Evolutionary conservation across 2,113 vertebrate genomes (phyloP), one percentile per base, ranked within the genome.

Genomic region (Erinaceus europaeus): DNA sequence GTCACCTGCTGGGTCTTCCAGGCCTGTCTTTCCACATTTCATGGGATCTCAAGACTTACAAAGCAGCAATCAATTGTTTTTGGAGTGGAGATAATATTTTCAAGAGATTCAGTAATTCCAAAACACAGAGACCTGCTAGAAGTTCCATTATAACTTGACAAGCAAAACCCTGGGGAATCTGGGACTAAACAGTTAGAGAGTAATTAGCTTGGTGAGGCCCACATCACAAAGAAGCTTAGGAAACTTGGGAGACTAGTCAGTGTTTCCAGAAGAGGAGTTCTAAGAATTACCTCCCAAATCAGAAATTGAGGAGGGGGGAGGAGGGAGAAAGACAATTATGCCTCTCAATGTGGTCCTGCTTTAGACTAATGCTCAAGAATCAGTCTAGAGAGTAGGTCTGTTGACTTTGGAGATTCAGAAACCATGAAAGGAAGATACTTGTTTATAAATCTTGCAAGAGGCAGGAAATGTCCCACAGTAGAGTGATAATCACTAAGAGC

Each of bases 61-160:
- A 91, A n/a, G 77, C 82, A 93, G 53, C 7, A 67, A 25, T 36
- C 32, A 57, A 38, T 74, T 89, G 77, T 42, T 65, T 89, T 87
- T 84, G 69, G 38, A 74, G 44, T 75, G 62, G 48, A 84, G 32
- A 53, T 81, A 21, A n/a, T 80, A 5, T 90, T 90, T 92, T 81
- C 53, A 57, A 1, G 72, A 84, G 78, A 55, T 50, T 71, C 42
- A 42, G 68, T 53, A 69, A 86, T 88, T 93, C 38, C 73, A 72
- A 77, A 83, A 74, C 42, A 71, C 71, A 80, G 12, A 68, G 29
- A 65, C 36, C 53, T 78, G 69, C 78, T 44, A 71, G 62, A 84
- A 53, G 92, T 77, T 73, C 84, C 46, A 64, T 87, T 38, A 53
- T 27, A 62, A 68, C 15, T 62, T 89, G 44, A 82, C 65, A 78